Evolutionary conservation across 2,888 invertebrate species (phyloP).

Genomic region (Brenthis hecate): DNA sequence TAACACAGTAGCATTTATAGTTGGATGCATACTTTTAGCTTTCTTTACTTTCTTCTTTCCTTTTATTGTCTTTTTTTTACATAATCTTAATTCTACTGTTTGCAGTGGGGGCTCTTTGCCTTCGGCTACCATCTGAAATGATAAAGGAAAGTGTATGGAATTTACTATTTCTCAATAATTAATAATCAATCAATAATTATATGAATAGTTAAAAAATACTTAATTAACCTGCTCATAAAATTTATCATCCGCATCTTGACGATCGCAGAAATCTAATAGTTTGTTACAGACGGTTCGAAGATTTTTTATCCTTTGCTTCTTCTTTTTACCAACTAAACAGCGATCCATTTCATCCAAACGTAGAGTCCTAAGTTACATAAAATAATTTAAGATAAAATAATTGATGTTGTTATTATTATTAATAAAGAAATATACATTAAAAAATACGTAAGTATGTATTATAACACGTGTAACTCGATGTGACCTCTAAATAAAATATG

Average conservation of each 20-base stretch:
- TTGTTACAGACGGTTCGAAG: slow-evolving; percentile 65
- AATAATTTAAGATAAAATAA: neutral
- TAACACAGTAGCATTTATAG: slow-evolving; percentile 29
- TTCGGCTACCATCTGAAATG: slow-evolving; percentile 44
- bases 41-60: slow-evolving; percentile 47
- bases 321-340: slow-evolving; percentile 52
- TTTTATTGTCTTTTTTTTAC: slow-evolving; percentile 35
- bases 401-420: neutral
- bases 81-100: slow-evolving; percentile 28
- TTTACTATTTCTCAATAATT: neutral
- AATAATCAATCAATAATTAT: neutral
- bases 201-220: slow-evolving; percentile 9
- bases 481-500: no score
- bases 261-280: slow-evolving; percentile 66
- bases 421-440: no score
- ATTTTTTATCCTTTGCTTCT: slow-evolving; percentile 63
- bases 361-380: slow-evolving; percentile 54
- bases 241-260: slow-evolving; percentile 61
- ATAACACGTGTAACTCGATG: no score
- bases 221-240: slow-evolving; percentile 55
- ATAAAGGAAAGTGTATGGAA: neutral
- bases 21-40: slow-evolving; percentile 46
- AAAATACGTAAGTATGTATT: no score
- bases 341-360: slow-evolving; percentile 58
- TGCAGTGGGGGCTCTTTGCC: slow-evolving; percentile 34